Evolutionary conservation across 2,888 invertebrate genomes (phyloP), one percentile per base, ranked within the genome.

Genomic region (Latrodectus elegans): DNA sequence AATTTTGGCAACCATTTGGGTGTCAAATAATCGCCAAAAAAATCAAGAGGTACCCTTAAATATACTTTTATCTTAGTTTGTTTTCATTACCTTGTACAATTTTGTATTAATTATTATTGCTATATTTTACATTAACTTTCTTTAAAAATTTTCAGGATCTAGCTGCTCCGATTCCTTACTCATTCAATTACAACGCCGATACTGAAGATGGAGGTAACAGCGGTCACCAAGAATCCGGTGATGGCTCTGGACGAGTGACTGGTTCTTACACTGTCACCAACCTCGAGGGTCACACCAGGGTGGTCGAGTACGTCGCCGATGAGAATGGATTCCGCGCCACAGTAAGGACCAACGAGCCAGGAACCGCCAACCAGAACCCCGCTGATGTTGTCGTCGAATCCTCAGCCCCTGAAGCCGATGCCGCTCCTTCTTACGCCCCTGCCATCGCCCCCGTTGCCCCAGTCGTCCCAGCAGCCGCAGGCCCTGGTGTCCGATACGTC

Each of bases 301-400:
- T 88, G 14, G 90, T 90, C 12, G 89, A 90, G 49, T 90, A 90
- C 89, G 77, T 90, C n/a, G 90, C 90, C 15, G 90, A 90, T 65
- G 90, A 82, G 17, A 82, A 72, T 15, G 90, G 90, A 26, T 90
- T 89, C 89, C n/a, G 90, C 11, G 90, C 90, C 67, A 77, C 73
- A 53, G 82, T 90, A 78, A 51, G 82, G 26, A 90, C 90, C 85
- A 90, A 90, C 86, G 90, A 90, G 60, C 89, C 89, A 10, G 90
- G 90, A 8, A 90, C 90, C 68, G 85, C 86, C 52, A 89, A 78
- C 83, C 68, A 73, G 68, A 89, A 87, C 71, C 88, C 90, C 6
- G 90, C 90, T 15, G 89, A 90, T 22, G 90, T 89, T 49, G 55
- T 38, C 65, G 67, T 89, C 49, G 81, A 88, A 38, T 89, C 89